Base-by-base conservation (phyloP, 2,797 vertebrate species). In the Pachyuromys duprasi region DNA sequence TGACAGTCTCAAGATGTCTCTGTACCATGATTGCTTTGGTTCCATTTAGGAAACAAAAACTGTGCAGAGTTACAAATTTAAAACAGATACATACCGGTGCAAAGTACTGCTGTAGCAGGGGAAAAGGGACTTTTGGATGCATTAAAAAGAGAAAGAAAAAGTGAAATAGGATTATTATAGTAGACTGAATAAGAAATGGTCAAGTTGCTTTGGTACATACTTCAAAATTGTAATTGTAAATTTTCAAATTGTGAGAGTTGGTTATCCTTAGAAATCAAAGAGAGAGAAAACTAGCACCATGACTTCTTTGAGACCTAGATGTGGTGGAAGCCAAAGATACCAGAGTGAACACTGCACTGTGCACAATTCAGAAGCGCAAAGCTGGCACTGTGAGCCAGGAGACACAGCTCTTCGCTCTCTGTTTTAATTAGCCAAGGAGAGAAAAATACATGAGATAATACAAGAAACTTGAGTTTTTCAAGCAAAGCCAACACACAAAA, bases 71-170 rank as follows among this genome's bases (percentile, higher is more conserved):
- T 83, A 42, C 45, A 31, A 69, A 90, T 39, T 94, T 89, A 82
- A 45, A 93, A 65, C 17, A 60, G 83, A 96, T 91, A 98, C 97
- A 22, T 97, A 97, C 96, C 89, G 55, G 28, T 67, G 75, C 72
- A 67, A 84, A 55, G 57, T 4, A 33, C 18, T 93, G 90, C 62
- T 96, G 93, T 70, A 33, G 86, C 75, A 95, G 83, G 88, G 86
- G 96, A 72, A 60, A 67, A 89, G 93, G n/a, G 60, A 87, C 33
- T 95, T 96, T 97, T 63, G 86, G 86, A 94, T 75, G 94, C 95
- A 89, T 97, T 98, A 79, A 97, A 57, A 87, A 95, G 79, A 88
- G 86, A 96, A 92, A 97, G 89, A 96, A 82, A 97, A 94, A 88
- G 95, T 89, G 84, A 90, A 93, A 95, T 67, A 89, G 8, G 33